Conservation (phyloP, 2,888 invertebrate species). For the Nebria brevicollis region DNA sequence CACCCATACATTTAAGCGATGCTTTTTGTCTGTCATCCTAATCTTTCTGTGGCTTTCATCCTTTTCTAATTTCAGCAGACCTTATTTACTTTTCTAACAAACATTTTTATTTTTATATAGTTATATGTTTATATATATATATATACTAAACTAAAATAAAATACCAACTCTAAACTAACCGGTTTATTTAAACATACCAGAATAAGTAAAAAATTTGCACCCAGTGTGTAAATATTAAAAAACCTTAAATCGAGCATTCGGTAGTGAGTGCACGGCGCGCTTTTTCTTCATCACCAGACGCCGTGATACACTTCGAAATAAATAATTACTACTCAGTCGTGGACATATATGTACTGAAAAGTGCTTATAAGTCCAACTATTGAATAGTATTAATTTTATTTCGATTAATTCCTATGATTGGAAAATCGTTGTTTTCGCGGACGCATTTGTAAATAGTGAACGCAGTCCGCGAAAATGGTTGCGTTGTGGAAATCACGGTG, state of each 20-base stretch:
- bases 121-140: constrained; percentile 34
- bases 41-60: constrained; percentile 62
- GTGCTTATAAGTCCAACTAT: not conserved
- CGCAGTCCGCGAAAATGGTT: too few relatives aligned
- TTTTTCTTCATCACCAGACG: not conserved
- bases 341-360: not conserved
- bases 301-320: not conserved
- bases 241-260: constrained; percentile 20
- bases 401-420: too few relatives aligned
- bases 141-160: constrained; percentile 55
- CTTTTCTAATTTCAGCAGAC: constrained; percentile 54
- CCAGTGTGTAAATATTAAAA: constrained; percentile 25
- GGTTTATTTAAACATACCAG: constrained; percentile 35
- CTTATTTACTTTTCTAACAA: not conserved
- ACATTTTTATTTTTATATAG: not conserved
- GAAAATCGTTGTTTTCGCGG: too few relatives aligned
- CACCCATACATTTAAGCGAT: not conserved
- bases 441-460: too few relatives aligned
- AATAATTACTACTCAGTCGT: too few relatives aligned
- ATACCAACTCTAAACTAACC: constrained; percentile 52
- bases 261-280: constrained; percentile 16
- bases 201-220: constrained; percentile 37
- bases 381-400: too few relatives aligned
- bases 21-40: constrained; percentile 60
- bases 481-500: not conserved